A percentile compares a stretch with the other conserved stretches of the same genome.
Evolutionary conservation across 2,113 vertebrate genomes (phyloP).

Genomic region (Callipepla squamata): DNA sequence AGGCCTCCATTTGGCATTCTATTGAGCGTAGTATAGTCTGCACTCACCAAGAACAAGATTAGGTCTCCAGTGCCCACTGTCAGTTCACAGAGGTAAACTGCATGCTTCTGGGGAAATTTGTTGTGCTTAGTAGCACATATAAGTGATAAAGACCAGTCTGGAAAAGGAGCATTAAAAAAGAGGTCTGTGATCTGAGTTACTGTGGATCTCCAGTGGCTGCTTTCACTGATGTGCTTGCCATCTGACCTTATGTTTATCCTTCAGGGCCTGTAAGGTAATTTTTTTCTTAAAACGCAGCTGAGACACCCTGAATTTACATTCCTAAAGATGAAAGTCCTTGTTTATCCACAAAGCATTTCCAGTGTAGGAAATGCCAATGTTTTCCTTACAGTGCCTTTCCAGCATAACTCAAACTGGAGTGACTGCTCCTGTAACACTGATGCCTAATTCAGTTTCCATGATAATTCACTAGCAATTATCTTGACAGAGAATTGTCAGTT

Average conservation of each 20-base stretch:
- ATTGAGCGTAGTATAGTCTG: not conserved
- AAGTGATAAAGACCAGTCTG: not conserved
- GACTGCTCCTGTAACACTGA: not conserved
- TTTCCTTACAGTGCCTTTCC: not conserved
- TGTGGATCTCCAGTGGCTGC: not conserved
- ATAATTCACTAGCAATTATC: not conserved
- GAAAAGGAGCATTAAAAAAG: not conserved
- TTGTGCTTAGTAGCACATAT: not conserved
- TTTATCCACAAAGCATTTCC: not conserved
- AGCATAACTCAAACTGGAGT: not conserved
- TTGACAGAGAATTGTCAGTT: not conserved
- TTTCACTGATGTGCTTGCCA: not conserved
- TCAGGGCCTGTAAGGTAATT: not conserved
- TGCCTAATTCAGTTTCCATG: not conserved
- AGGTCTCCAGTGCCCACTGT: not conserved
- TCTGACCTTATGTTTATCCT: not conserved
- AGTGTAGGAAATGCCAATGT: not conserved
- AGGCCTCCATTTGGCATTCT: not conserved
- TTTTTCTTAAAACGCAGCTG: not conserved
- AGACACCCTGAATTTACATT: not conserved
- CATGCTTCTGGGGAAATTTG: not conserved
- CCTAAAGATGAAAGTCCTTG: not conserved
- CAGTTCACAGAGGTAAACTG: slow-evolving; percentile 6
- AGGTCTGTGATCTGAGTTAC: not conserved
- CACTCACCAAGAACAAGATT: not conserved